Base-by-base conservation (phyloP, 2,888 invertebrate genomes). In the Lingula anatina region DNA sequence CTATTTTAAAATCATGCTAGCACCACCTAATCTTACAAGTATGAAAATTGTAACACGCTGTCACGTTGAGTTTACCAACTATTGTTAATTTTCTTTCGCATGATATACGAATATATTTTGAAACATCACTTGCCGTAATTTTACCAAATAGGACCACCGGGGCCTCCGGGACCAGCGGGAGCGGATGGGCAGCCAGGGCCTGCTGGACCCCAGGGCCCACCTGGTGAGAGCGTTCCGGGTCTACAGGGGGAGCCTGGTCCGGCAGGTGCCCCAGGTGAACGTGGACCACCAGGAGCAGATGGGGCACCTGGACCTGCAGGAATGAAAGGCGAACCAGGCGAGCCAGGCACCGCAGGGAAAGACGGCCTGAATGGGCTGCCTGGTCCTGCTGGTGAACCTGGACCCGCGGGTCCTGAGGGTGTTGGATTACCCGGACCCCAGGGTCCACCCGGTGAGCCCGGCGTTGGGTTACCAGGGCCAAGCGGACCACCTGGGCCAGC, bases 391-490 rank as follows among this genome's bases (percentile, higher is more conserved):
- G 57, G 53, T 20, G 50, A 50, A 7, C 43, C 49, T 5, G 61
- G 68, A 9, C 35, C 26, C 37, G 42, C 51, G 21, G 65, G 65
- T 7, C 47, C 56, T 44, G 44, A 44, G 31, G 50, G 50, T 31
- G 45, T 45, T 31, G n/a, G 59, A 18, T 39, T 45, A 20, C 39
- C 46, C 9, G 57, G 64, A 26, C 37, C 27, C 36, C 49, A 54
- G 23, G 66, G 69, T 3, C 46, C 53, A 44, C 39, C 46, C 27
- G 59, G 59, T 18, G 25, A 15, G 24, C 38, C 45, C 25, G 54
- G 51, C 46, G 35, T n/a, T n/a, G n/a, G n/a, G n/a, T n/a, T n/a
- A n/a, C n/a, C n/a, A n/a, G n/a, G n/a, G n/a, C n/a, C n/a, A n/a
- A n/a, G n/a, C n/a, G n/a, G 58, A 18, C 42, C 40, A 18, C 48